phyloP scores from a whole-genome alignment of 2,797 vertebrate genomes.

The Tachyglossus aculeatus region DNA sequence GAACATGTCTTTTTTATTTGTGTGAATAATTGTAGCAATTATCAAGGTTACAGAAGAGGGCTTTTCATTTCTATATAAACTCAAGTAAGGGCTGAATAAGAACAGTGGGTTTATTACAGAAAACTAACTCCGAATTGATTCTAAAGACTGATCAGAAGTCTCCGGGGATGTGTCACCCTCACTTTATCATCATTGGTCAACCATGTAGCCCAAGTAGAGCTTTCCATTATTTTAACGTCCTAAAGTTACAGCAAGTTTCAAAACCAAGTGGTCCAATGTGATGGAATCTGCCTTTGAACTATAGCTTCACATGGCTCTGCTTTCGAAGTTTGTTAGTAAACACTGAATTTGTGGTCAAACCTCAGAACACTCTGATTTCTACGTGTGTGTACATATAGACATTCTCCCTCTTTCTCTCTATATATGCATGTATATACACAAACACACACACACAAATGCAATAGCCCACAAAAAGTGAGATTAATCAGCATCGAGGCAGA shows the following conservation, averaged over 20 bases:
- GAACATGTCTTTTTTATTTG: slow-evolving; percentile 48
- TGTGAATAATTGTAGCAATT: slow-evolving; percentile 66
- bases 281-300: background rate
- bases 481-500: no score
- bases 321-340: slow-evolving; percentile 22
- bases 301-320: background rate
- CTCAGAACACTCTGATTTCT: no score
- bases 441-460: no score
- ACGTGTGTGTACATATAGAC: no score
- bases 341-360: no score
- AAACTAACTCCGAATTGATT: slow-evolving; percentile 28
- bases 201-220: slow-evolving; percentile 8
- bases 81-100: slow-evolving; percentile 28
- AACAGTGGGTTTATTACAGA: slow-evolving; percentile 25
- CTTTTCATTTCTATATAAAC: slow-evolving; percentile 47
- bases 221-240: slow-evolving; percentile 12
- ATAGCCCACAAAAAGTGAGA: no score
- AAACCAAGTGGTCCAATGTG: rapidly evolving
- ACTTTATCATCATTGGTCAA: background rate
- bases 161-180: slow-evolving; percentile 15
- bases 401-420: no score
- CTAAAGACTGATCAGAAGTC: slow-evolving; percentile 25
- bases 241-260: slow-evolving; percentile 32
- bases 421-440: no score
- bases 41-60: slow-evolving; percentile 37